A percentile compares a stretch with the other conserved stretches of the same genome.
These are phyloP conservation scores for Acestrorhynchus altus DNA, from an alignment of 2,797 vertebrate genomes.

Conservation along the genomic window DNA sequence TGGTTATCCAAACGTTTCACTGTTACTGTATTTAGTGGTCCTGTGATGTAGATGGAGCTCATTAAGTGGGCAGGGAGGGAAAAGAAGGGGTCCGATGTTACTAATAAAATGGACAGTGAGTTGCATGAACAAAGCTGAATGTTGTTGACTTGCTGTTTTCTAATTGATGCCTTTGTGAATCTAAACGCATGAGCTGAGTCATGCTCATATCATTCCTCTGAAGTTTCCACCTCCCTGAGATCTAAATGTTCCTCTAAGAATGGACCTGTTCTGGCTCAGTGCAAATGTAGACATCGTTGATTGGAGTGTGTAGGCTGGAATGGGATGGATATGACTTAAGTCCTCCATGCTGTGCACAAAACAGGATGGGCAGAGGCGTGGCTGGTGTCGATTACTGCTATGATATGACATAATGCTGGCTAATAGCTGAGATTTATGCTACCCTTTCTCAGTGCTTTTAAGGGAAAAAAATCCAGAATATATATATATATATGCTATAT, in stretches of 20 bases:
- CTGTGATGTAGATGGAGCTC: background rate
- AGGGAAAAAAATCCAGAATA: too few relatives aligned
- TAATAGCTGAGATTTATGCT: background rate
- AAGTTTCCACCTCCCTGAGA: background rate
- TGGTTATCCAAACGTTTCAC: too few relatives aligned
- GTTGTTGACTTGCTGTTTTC: background rate
- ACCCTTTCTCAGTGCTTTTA: background rate
- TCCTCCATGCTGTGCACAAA: conserved; percentile 33
- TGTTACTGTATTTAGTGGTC: too few relatives aligned
- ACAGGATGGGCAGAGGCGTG: conserved; percentile 32
- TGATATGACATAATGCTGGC: conserved; percentile 1
- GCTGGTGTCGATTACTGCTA: conserved; percentile 34
- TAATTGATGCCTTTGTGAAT: background rate
- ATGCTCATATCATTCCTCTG: background rate
- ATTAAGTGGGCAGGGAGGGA: background rate
- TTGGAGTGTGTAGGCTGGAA: background rate
- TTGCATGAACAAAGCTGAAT: background rate
- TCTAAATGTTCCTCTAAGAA: conserved; percentile 9
- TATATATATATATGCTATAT: too few relatives aligned
- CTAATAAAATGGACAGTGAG: background rate
- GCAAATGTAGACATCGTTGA: background rate
- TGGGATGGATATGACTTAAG: conserved; percentile 8
- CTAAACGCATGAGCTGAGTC: background rate
- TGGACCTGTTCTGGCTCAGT: conserved; percentile 7
- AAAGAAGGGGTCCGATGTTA: background rate